phyloP scores from a whole-genome alignment of 2,113 vertebrate genomes.

The Ammospiza caudacuta region DNA sequence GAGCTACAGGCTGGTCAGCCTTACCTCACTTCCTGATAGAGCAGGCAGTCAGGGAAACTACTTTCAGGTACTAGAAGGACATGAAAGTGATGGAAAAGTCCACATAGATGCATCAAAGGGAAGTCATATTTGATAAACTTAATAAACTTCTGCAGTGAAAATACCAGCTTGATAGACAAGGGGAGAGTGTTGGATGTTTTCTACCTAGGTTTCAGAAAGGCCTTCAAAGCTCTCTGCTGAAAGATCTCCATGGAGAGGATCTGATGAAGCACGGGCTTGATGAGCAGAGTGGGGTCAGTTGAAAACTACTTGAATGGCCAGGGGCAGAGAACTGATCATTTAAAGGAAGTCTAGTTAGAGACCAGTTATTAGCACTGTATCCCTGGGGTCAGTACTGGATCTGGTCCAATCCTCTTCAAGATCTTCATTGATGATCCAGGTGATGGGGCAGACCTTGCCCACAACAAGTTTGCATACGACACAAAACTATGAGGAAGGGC shows the following conservation, averaged over 20 bases:
- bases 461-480: background rate
- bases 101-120: background rate
- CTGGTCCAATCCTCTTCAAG: background rate
- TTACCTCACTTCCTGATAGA: background rate
- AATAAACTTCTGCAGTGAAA: background rate
- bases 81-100: background rate
- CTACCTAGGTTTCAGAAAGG: background rate
- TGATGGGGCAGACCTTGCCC: background rate
- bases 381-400: background rate
- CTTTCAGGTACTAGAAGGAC: background rate
- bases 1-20: background rate
- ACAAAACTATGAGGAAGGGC: background rate
- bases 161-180: background rate
- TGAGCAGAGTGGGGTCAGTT: accelerated
- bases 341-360: background rate
- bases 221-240: background rate
- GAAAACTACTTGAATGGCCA: background rate
- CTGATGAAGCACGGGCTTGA: background rate
- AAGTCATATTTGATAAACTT: background rate
- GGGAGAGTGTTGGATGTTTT: background rate
- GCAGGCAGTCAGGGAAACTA: background rate
- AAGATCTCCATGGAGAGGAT: background rate
- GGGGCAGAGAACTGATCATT: background rate
- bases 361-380: background rate
- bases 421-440: background rate